phyloP scores from a whole-genome alignment of 2,113 vertebrate genomes.

The Columba livia region DNA sequence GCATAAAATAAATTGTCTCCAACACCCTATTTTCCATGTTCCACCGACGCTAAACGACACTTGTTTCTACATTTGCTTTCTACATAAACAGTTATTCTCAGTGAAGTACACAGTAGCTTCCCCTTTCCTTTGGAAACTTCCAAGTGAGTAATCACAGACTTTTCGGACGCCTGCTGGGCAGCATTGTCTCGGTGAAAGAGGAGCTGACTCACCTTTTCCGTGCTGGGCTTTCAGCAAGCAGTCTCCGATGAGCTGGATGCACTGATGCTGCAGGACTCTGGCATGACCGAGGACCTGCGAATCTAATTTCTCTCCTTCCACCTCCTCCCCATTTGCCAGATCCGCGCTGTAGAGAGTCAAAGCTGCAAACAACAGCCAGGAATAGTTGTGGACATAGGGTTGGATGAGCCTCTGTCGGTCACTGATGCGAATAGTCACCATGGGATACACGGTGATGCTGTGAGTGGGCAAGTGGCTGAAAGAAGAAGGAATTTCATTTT shows the following conservation, averaged over 20 bases:
- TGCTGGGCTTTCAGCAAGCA: conserved; percentile 93
- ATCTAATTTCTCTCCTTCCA: conserved; percentile 77
- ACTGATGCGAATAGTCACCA: conserved; percentile 93
- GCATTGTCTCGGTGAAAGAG: background rate
- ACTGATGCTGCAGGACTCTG: conserved; percentile 80
- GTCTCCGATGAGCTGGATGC: conserved; percentile 89
- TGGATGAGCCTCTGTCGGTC: conserved; percentile 94
- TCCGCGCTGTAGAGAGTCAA: conserved; percentile 91
- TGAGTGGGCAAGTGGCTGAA: conserved; percentile 93
- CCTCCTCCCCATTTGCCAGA: conserved; percentile 78
- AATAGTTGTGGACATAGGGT: conserved; percentile 96
- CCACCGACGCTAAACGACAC: background rate
- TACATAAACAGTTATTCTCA: conserved; percentile 41
- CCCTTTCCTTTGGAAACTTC: conserved; percentile 55
- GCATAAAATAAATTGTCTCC: conserved; percentile 35
- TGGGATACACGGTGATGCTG: conserved; percentile 91
- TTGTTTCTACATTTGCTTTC: background rate
- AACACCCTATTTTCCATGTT: conserved; percentile 2
- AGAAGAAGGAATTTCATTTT: background rate
- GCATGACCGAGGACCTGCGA: conserved; percentile 66
- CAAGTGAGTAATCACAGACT: background rate
- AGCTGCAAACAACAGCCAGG: conserved; percentile 93
- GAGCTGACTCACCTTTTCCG: conserved; percentile 82
- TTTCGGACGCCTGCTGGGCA: background rate
- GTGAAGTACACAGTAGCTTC: conserved; percentile 41